Percentiles rank a stretch among this genome's conserved stretches.
Conservation (phyloP, 35 echinoderm and acorn worm species). For the Hemicentrotus pulcherrimus region DNA sequence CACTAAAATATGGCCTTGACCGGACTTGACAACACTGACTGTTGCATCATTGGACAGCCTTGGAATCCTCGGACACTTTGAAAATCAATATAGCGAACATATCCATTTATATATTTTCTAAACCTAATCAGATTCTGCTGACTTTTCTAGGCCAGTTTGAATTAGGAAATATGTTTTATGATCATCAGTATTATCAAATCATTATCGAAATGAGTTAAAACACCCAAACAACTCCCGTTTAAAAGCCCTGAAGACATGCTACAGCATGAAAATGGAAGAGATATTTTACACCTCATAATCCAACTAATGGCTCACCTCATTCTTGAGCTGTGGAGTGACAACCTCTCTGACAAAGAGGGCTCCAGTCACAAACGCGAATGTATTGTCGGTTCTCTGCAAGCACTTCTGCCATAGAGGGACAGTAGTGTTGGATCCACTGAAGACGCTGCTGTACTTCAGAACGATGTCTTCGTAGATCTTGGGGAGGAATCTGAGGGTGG, state of each 20-base stretch:
- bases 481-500: constrained; percentile 62
- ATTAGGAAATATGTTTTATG: too few species aligned
- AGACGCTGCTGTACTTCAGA: constrained; percentile 50
- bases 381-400: constrained; percentile 53
- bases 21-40: too few species aligned
- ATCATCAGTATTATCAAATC: too few species aligned
- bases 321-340: constrained; percentile 60
- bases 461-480: constrained; percentile 50
- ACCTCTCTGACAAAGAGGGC: constrained; percentile 83
- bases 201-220: too few species aligned
- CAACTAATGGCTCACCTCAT: constrained; percentile 54
- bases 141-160: too few species aligned
- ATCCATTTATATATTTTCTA: too few species aligned
- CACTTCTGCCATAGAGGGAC: constrained; percentile 78
- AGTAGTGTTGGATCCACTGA: constrained; percentile 54
- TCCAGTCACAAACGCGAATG: constrained; percentile 83
- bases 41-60: too few species aligned
- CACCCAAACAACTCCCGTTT: too few species aligned
- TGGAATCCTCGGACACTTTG: too few species aligned
- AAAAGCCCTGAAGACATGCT: not conserved
- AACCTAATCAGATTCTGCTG: too few species aligned
- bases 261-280: not conserved
- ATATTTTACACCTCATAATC: not conserved
- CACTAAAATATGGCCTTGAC: too few species aligned
- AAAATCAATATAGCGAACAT: too few species aligned